These are phyloP conservation scores for Hipparchia sbordonii DNA, from an alignment of 2,888 invertebrate species.

Conservation along the genomic window DNA sequence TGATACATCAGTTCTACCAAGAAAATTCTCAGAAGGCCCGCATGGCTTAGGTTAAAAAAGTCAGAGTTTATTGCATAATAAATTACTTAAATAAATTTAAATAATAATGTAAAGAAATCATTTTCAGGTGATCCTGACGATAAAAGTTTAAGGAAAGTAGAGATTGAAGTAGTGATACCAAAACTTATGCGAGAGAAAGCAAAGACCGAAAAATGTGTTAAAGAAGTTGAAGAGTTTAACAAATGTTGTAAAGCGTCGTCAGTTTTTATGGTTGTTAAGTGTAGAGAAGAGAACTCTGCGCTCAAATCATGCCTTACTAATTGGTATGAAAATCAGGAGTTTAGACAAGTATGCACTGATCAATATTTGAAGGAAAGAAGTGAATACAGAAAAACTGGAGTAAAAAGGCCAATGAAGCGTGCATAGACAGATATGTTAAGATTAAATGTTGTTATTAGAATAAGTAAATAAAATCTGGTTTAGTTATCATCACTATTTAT, in stretches of 20 bases:
- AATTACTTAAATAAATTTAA: neutral
- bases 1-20: slow-evolving; percentile 64
- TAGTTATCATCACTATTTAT: slow-evolving; percentile 69
- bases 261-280: slow-evolving; percentile 88
- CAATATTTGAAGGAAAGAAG: slow-evolving; percentile 92
- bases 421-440: slow-evolving; percentile 56
- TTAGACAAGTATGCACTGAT: slow-evolving; percentile 88
- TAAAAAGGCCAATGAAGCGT: slow-evolving; percentile 82
- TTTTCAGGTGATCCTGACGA: slow-evolving; percentile 94
- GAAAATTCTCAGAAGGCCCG: slow-evolving; percentile 77
- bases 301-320: slow-evolving; percentile 87
- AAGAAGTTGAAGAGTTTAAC: slow-evolving; percentile 87
- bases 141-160: slow-evolving; percentile 91
- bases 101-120: neutral
- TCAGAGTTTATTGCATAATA: slow-evolving; percentile 10
- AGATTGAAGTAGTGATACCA: slow-evolving; percentile 93
- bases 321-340: slow-evolving; percentile 91
- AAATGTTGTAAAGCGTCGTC: slow-evolving; percentile 88
- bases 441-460: slow-evolving; percentile 25
- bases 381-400: slow-evolving; percentile 92
- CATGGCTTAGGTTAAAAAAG: slow-evolving; percentile 77
- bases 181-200: slow-evolving; percentile 94
- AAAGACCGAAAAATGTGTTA: slow-evolving; percentile 88
- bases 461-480: slow-evolving; percentile 47
- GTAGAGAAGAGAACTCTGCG: slow-evolving; percentile 86